Evolutionary conservation across 2,888 invertebrate genomes (phyloP).

Genomic region (Crossocerus cetratus): DNA sequence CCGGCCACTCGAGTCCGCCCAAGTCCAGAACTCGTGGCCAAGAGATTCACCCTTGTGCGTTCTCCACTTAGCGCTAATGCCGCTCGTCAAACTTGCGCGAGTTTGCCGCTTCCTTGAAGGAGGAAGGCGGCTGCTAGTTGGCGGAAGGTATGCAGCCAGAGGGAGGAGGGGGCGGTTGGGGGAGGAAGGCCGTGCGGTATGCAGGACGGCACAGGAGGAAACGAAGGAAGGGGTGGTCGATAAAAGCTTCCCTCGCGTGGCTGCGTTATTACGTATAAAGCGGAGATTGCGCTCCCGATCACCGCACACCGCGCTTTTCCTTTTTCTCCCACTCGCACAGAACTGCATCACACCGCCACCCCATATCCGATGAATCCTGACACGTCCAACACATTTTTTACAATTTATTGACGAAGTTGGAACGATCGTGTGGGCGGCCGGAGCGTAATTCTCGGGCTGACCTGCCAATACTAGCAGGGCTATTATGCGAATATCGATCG

Average conservation of each 20-base stretch:
- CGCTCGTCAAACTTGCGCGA: slow-evolving; percentile 41
- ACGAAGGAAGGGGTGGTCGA: slow-evolving; percentile 57
- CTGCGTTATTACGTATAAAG: slow-evolving; percentile 63
- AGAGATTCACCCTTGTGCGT: slow-evolving; percentile 31
- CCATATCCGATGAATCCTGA: no score
- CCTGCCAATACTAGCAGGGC: slow-evolving; percentile 18
- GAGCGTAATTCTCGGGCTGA: slow-evolving; percentile 25
- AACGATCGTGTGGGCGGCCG: slow-evolving; percentile 36
- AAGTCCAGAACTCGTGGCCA: slow-evolving; percentile 21
- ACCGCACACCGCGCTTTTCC: slow-evolving; percentile 38
- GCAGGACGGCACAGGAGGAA: slow-evolving; percentile 36
- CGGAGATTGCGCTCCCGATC: slow-evolving; percentile 56
- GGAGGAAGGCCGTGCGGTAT: slow-evolving; percentile 17
- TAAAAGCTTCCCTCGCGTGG: slow-evolving; percentile 61
- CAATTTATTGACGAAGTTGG: slow-evolving; percentile 51
- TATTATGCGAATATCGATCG: slow-evolving; percentile 46
- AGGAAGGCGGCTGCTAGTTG: slow-evolving; percentile 11
- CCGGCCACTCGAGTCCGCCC: slow-evolving; percentile 8
- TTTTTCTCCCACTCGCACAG: slow-evolving; percentile 25
- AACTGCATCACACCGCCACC: not conserved
- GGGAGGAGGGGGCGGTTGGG: slow-evolving; percentile 25
- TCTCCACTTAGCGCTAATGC: slow-evolving; percentile 41
- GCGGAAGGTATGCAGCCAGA: slow-evolving; percentile 31
- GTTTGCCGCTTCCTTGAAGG: slow-evolving; percentile 36
- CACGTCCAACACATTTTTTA: no score